Percentiles rank a stretch among this genome's conserved stretches.
phyloP scores from a whole-genome alignment of 92 coral and sea anemone genomes.

The Porites cylindrica region DNA sequence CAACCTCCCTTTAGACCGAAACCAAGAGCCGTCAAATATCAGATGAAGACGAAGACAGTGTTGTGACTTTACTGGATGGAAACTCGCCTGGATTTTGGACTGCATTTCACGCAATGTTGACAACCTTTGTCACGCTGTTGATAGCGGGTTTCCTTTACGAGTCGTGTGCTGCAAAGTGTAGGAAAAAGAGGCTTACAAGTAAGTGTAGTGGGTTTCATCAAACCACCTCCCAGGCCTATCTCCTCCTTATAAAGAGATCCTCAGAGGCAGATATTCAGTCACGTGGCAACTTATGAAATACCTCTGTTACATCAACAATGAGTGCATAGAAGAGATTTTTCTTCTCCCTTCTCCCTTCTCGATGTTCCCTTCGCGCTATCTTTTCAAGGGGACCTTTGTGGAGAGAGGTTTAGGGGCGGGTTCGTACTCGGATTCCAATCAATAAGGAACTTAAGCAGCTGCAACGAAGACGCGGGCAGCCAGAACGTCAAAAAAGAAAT shows the following conservation, averaged over 20 bases:
- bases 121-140: neutral
- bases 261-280: neutral
- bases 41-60: neutral
- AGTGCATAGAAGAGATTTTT: too few relatives aligned
- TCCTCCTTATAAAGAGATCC: neutral
- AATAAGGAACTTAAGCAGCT: too few relatives aligned
- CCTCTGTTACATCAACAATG: too few relatives aligned
- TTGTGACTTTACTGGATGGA: conserved; percentile 6
- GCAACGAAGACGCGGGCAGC: too few relatives aligned
- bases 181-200: neutral
- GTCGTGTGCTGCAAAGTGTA: neutral
- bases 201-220: neutral
- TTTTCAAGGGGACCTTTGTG: too few relatives aligned
- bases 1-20: neutral
- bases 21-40: neutral
- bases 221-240: neutral
- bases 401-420: too few relatives aligned
- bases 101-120: neutral
- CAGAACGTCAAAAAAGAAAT: too few relatives aligned
- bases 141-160: conserved; percentile 6
- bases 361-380: too few relatives aligned
- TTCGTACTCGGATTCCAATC: too few relatives aligned
- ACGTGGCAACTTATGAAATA: neutral
- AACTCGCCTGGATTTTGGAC: conserved; percentile 5
- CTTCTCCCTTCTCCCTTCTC: too few relatives aligned